Evolutionary conservation across 2,797 vertebrate species (phyloP).

Genomic region (Semaprochilodus insignis): DNA sequence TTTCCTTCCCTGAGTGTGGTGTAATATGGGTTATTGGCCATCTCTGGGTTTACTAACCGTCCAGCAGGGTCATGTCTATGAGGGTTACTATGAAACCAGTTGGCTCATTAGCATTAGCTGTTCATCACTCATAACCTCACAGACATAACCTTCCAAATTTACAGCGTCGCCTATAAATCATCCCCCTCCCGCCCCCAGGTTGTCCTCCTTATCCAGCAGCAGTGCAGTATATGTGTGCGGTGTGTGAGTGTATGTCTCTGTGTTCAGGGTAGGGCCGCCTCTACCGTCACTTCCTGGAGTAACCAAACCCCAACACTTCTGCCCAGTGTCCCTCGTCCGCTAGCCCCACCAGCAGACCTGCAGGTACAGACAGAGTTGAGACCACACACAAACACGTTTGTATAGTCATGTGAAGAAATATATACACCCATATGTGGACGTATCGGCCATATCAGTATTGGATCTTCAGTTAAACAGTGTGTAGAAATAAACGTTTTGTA

Average conservation of each 20-base stretch:
- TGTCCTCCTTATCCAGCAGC: constrained; percentile 47
- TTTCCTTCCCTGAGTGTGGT: not conserved
- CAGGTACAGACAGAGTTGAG: constrained; percentile 83
- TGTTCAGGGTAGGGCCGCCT: constrained; percentile 96
- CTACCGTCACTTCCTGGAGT: constrained; percentile 99
- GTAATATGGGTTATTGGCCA: not conserved
- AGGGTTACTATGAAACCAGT: not conserved
- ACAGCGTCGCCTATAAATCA: not conserved
- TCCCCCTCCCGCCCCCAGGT: constrained; percentile 4
- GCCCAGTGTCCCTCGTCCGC: constrained; percentile 89
- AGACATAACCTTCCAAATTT: not conserved
- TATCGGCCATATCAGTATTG: no score
- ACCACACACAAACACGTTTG: constrained; percentile 45
- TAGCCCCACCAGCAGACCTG: constrained; percentile 88
- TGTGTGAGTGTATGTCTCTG: constrained; percentile 86
- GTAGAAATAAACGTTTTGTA: no score
- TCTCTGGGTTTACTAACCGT: not conserved
- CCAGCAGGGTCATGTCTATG: not conserved
- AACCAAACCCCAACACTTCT: constrained; percentile 99
- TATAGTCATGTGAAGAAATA: no score
- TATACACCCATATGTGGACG: no score
- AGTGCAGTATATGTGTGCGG: constrained; percentile 82
- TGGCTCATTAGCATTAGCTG: not conserved
- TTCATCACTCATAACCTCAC: not conserved
- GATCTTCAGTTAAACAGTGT: no score